Evolutionary conservation across 2,113 vertebrate genomes (phyloP), one percentile per base, ranked within the genome.

Genomic region (Callocephalon fimbriatum): DNA sequence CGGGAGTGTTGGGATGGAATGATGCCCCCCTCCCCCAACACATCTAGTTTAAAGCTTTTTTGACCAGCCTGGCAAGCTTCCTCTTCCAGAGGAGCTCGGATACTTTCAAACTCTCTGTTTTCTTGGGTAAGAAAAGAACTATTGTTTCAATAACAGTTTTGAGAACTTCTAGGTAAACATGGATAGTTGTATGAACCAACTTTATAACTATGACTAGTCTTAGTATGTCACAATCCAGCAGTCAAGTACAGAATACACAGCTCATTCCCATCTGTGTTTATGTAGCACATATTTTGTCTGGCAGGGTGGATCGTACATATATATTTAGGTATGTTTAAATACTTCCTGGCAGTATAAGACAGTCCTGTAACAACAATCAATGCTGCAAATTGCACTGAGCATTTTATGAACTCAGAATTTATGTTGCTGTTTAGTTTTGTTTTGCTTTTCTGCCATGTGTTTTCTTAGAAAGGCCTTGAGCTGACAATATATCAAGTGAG

Each of bases 351-450:
- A 67, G 58, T 56, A 26, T 61, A 71, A 85, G 67, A 83, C 56
- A 90, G 59, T 76, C 37, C 79, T 94, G 56, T 86, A 90, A 93
- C 66, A 90, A 37, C 66, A 76, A 56, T 78, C 58, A 91, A 27
- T 81, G 70, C 80, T 94, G 42, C n/a, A 95, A 88, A 94, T 58
- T 74, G 72, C 68, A 84, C 78, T 38, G 72, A 95, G 42, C 62
- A 62, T 70, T 97, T 96, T 74, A 94, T 89, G 85, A 87, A 94
- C 78, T 86, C 59, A 77, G 63, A 93, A 95, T 96, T 96, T 97
- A 96, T 93, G 90, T 74, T 72, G 62, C 62, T 86, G 19, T 80
- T 95, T 82, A 66, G 77, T 56, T 95, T 97, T 90, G 81, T 88
- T 97, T 96, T 95, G 66, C 63, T 96, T 95, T 95, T 89, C 62